These are phyloP conservation scores for Porphyrio hochstetteri DNA, from an alignment of 2,113 vertebrate species.

Conservation along the genomic window DNA sequence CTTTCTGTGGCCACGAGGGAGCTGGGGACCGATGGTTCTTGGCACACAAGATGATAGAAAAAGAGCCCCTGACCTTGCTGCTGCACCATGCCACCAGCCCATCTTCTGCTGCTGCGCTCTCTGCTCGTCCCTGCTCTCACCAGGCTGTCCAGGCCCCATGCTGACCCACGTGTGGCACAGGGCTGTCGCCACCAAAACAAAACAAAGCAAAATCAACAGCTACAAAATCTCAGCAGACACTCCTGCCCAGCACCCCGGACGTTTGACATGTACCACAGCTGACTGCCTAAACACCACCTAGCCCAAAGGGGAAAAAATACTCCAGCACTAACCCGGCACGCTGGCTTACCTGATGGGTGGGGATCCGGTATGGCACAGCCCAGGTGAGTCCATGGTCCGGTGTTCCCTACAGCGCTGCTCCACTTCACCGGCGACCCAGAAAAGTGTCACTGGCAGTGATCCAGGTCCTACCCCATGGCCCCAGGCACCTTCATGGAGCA, in stretches of 20 bases:
- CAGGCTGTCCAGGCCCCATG: fast-evolving
- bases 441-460: fast-evolving
- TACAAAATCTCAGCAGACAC: not conserved
- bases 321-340: fast-evolving
- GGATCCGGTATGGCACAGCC: not conserved
- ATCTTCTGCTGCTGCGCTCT: fast-evolving
- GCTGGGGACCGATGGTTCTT: not conserved
- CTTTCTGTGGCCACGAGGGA: not conserved
- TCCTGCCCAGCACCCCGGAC: not conserved
- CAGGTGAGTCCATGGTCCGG: not conserved
- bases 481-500: fast-evolving
- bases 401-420: not conserved
- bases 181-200: too few relatives aligned
- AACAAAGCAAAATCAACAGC: not conserved
- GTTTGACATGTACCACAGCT: not conserved
- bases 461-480: fast-evolving
- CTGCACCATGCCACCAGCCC: not conserved
- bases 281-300: fast-evolving
- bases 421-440: not conserved
- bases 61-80: not conserved
- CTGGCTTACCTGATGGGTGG: not conserved
- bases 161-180: fast-evolving
- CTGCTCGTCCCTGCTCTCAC: not conserved
- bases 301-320: not conserved
- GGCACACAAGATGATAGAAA: not conserved